Base-by-base conservation (phyloP, 2,888 invertebrate genomes). In the Urechis unicinctus region DNA sequence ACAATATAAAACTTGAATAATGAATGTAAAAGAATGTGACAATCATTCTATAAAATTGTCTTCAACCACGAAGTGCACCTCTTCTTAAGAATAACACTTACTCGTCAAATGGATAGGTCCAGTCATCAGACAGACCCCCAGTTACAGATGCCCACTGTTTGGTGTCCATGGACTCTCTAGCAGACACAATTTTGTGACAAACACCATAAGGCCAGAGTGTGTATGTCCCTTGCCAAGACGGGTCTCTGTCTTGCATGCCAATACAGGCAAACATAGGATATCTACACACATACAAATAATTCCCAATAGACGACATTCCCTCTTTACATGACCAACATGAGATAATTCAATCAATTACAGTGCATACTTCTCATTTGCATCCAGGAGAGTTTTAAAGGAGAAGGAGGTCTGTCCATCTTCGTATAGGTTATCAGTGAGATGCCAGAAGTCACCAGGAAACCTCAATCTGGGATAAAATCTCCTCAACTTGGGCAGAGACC, bases 241-340 rank as follows among this genome's bases (percentile, higher is more conserved):
- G 58, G 43, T 76, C 74, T 49, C 66, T 67, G 9, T 67, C 68
- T 58, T 74, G 73, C 47, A 71, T 67, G 21, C 75, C 74, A 50
- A 76, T 74, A 63, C 75, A 76, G 2, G 66, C 71, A 63, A 69
- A 69, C 17, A 74, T 64, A 17, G 66, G 63, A n/a, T 53, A 30
- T 25, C 60, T 60, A 52, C n/a, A 53, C 3, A n/a, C n/a, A 48
- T 48, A 6, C 45, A 45, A 17, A 45, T 45, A 17, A 45, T 9
- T 45, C 6, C 6, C 6, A 45, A 9, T 13, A 36, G n/a, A 36
- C n/a, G 9, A 36, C 9, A 36, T n/a, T n/a, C 41, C n/a, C 9
- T 13, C 9, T n/a, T 36, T 9, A 36, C 41, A n/a, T 36, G n/a
- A n/a, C 41, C 9, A 36, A 36, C 41, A 13, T n/a, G n/a, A n/a